A percentile compares a stretch with the other conserved stretches of the same genome.
Conservation (phyloP, 2,888 invertebrate species). For the Stenchaetothrips biformis region DNA sequence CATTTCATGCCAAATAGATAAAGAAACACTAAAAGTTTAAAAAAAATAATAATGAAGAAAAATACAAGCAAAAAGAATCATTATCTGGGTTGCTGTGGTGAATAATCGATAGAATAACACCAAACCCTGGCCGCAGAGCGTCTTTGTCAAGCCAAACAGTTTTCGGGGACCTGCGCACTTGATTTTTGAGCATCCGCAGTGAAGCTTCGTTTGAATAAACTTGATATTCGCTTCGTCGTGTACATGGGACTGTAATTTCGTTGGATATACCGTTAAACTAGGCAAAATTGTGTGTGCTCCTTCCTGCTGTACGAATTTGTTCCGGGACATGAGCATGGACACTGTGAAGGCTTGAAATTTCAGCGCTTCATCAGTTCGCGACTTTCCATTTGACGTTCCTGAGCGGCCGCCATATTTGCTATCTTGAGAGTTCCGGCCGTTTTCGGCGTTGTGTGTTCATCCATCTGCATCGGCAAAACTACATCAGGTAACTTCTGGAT, state of each 20-base stretch:
- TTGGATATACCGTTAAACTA: neutral
- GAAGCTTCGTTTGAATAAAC: conserved; percentile 23
- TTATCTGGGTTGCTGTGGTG: neutral
- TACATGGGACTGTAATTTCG: neutral
- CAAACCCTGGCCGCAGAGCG: neutral
- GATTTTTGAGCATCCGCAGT: conserved; percentile 3
- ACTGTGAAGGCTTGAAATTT: neutral
- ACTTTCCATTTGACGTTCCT: conserved; percentile 4
- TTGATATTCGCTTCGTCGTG: neutral
- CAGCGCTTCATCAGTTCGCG: neutral
- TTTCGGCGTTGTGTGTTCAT: neutral
- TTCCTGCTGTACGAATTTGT: neutral
- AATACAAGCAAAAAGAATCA: too few species aligned
- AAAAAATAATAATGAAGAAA: too few species aligned
- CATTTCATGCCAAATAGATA: too few species aligned
- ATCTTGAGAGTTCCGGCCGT: neutral
- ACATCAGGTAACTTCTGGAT: neutral
- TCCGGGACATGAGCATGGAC: neutral
- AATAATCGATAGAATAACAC: neutral
- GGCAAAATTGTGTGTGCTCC: neutral
- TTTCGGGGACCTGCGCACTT: neutral
- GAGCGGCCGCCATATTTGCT: conserved; percentile 18
- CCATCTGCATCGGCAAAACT: neutral
- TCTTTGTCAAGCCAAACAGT: neutral
- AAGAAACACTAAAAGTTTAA: too few species aligned